Evolutionary conservation across 2,113 vertebrate species (phyloP), one percentile per base, ranked within the genome.

Genomic region (cattle (Bos taurus)): DNA sequence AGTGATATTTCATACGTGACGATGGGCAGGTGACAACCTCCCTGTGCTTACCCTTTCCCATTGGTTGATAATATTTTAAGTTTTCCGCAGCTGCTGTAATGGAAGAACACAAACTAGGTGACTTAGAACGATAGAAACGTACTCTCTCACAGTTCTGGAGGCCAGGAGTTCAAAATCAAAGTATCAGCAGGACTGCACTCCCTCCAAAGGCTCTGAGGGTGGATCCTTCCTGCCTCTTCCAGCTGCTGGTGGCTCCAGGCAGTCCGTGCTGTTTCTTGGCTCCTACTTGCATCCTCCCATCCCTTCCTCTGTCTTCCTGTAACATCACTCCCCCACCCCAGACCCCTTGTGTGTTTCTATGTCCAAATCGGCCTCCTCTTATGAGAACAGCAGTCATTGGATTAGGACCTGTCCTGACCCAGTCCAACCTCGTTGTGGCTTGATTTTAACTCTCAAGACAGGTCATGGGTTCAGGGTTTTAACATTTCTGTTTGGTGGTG

Each of bases 11-110:
- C 26, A 1, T 46, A 6, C 1, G 9, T 21, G 81, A 23, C 13
- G 0, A 0, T 3, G 33, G 15, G 8, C 81, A 23, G 14, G 33
- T n/a, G 52, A 7, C 19, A 1, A 2, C 25, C 30, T 48, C n/a
- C 23, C 77, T 8, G 3, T 3, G 85, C 26, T 17, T 48, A 17
- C 54, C 10, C 40, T 13, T 10, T 46, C 46, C 9, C 46, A 23
- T 2, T 0, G 1, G 7, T 10, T 30, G 14, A 26, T 48, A 15
- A 30, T 19, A 48, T 46, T 33, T 54, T 13, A 26, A 54, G 43
- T 28, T 26, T 74, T 59, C 81, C 28, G 21, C 1, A 15, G 30
- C 56, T 36, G 36, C 19, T 56, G 2, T 48, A 19, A 50, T 25
- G 30, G 8, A 14, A 15, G 3, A 14, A 25, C 21, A 11, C 10